Conservation (phyloP, 2,797 vertebrate genomes). For the Steatocranus sp. region DNA sequence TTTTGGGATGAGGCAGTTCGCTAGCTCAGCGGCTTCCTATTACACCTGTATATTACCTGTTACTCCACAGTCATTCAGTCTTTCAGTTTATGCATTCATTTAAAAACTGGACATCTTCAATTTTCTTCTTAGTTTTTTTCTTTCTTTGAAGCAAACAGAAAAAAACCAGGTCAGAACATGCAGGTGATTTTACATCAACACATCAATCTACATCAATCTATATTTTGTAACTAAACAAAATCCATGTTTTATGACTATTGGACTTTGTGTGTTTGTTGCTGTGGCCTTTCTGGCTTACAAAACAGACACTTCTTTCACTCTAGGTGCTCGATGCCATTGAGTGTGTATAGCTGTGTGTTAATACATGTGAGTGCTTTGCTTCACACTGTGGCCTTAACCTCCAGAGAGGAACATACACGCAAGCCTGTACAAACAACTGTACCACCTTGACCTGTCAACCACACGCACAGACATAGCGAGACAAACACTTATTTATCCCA, state of each 20-base stretch:
- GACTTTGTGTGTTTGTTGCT: neutral
- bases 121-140: neutral
- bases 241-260: neutral
- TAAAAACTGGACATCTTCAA: neutral
- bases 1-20: fast-evolving
- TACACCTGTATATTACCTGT: neutral
- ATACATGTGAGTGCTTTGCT: neutral
- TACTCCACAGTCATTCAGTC: neutral
- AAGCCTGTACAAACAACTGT: neutral
- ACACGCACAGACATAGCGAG: neutral
- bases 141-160: neutral
- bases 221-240: neutral
- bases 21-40: neutral
- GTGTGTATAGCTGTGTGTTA: neutral
- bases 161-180: neutral
- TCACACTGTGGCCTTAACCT: neutral
- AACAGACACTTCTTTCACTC: neutral
- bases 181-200: neutral
- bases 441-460: neutral
- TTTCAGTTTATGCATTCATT: neutral
- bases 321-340: neutral
- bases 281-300: neutral
- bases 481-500: neutral
- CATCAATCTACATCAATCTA: neutral
- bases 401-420: neutral